Evolutionary conservation across 2,797 vertebrate genomes (phyloP), one percentile per base, ranked within the genome.

Genomic region (Pipistrellus kuhlii): DNA sequence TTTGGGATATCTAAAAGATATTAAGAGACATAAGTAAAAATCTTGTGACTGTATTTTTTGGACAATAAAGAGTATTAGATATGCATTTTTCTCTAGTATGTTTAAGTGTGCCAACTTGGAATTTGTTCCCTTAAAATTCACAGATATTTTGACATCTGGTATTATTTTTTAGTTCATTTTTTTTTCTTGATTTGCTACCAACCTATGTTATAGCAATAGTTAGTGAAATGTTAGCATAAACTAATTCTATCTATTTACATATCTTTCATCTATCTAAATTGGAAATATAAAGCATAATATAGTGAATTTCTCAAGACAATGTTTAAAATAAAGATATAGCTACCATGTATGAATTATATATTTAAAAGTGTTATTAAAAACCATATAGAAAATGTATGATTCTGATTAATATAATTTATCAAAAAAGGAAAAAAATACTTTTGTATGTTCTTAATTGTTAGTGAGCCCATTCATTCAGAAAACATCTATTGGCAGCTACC

Each of bases 141-240:
- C 0, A 0, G 2, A 82, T 53, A 86, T 48, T 46, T 88, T 93
- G 20, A 90, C 72, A 89, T 51, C 89, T 2, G 83, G 21, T 53
- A 0, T 0, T n/a, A 14, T 35, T 1, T 9, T 30, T 69, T 82
- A 73, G 59, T 14, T 38, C 9, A 38, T 71, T 51, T 21, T 86
- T 86, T 93, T 90, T 89, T 62, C 6, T 90, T 77, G 17, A 81
- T 90, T 80, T 92, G 14, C 5, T 82, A 27, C 17, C 15, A 93
- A 25, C 5, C 6, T 30, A 78, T 55, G 0, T 12, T 85, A 7
- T 17, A 75, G 30, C n/a, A 93, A 32, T 3, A 15, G 1, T 17
- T 64, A 84, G 23, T 41, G 76, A 2, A 73, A 27, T 25, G 77
- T 94, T 93, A 64, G 8, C 11, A 88, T 41, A 23, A 90, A 86